These are phyloP conservation scores for Willisornis vidua DNA, from an alignment of 2,113 vertebrate species.

Conservation along the genomic window DNA sequence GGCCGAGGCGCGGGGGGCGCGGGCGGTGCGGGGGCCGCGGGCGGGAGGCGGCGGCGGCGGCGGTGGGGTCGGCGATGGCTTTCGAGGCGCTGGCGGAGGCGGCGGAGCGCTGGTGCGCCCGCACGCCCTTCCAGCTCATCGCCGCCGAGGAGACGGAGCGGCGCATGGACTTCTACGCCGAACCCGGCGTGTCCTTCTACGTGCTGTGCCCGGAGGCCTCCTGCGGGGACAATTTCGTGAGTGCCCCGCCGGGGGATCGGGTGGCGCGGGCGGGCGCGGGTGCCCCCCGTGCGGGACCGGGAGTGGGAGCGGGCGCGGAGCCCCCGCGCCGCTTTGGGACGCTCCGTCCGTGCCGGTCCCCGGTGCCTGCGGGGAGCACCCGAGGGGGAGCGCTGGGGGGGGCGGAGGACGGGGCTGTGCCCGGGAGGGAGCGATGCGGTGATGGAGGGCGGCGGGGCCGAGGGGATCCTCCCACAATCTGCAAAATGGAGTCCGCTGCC, in stretches of 20 bases:
- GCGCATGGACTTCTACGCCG: slow-evolving; percentile 96
- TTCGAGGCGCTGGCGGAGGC: slow-evolving; percentile 95
- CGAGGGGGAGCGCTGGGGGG: too few relatives aligned
- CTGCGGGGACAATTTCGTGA: slow-evolving; percentile 94
- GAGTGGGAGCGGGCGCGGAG: too few relatives aligned
- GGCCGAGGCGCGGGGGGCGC: too few relatives aligned
- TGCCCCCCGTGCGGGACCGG: too few relatives aligned
- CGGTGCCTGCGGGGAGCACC: too few relatives aligned
- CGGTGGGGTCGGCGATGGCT: slow-evolving; percentile 80
- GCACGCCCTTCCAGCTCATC: slow-evolving; percentile 95
- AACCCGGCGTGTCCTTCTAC: slow-evolving; percentile 95
- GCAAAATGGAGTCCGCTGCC: slow-evolving; percentile 68
- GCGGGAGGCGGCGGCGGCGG: neutral
- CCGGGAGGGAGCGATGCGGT: neutral
- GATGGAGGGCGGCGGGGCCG: neutral
- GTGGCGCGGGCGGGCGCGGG: too few relatives aligned
- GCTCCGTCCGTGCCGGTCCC: too few relatives aligned
- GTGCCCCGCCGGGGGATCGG: slow-evolving; percentile 54
- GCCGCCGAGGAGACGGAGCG: slow-evolving; percentile 94
- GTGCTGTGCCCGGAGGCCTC: slow-evolving; percentile 91
- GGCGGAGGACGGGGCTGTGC: too few relatives aligned
- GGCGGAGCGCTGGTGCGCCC: slow-evolving; percentile 94
- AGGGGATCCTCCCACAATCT: neutral
- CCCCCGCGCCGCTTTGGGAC: too few relatives aligned
- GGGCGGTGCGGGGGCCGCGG: too few relatives aligned